phyloP scores from a whole-genome alignment of 1,140 invertebrate genomes.

The Drosophila insularis region DNA sequence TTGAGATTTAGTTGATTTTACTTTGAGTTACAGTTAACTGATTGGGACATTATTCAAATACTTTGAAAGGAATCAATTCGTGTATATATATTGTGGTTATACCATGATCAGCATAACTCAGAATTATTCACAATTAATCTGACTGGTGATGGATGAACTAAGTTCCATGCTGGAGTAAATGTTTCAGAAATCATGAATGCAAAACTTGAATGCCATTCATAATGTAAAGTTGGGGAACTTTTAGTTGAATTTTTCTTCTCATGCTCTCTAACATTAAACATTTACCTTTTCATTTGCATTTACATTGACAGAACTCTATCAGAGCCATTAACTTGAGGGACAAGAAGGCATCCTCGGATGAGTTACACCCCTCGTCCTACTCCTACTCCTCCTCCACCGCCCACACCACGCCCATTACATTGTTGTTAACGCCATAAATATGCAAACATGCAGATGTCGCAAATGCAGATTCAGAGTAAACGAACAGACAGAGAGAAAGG shows the following conservation, averaged over 20 bases:
- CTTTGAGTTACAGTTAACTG: no score
- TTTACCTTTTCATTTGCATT: conserved; percentile 5
- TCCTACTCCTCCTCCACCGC: not conserved
- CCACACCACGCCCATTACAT: not conserved
- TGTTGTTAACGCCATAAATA: conserved; percentile 40
- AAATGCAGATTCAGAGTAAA: not conserved
- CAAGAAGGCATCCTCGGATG: conserved; percentile 36
- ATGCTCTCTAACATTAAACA: not conserved
- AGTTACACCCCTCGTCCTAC: not conserved
- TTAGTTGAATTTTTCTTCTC: no score
- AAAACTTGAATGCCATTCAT: not conserved
- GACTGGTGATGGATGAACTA: no score
- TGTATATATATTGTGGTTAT: no score
- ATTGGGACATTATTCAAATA: no score
- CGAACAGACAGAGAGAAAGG: not conserved
- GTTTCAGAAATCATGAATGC: not conserved
- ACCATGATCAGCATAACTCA: no score
- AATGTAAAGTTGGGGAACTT: not conserved
- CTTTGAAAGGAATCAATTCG: no score
- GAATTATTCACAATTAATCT: no score
- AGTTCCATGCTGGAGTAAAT: no score
- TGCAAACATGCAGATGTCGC: conserved; percentile 30
- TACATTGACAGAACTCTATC: conserved; percentile 23
- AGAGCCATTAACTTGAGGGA: conserved; percentile 38
- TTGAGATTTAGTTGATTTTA: no score